phyloP scores from a whole-genome alignment of 1,140 invertebrate genomes.

The Ylistrum balloti region DNA sequence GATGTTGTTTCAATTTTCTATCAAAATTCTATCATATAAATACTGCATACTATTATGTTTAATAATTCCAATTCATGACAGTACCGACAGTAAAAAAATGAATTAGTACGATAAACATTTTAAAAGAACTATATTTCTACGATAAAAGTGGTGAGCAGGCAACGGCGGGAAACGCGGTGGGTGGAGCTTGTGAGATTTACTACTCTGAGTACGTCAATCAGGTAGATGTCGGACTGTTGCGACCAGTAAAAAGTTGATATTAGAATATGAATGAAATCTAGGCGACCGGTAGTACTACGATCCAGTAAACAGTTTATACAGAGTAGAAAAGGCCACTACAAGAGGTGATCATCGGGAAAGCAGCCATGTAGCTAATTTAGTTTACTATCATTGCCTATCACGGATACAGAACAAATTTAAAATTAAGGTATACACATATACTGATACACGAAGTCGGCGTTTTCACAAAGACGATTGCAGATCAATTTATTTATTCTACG shows the following conservation, averaged over 20 bases:
- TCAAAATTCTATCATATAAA: not conserved
- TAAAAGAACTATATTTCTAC: not conserved
- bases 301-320: not conserved
- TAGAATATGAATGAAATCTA: conserved; percentile 36
- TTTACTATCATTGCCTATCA: too few species aligned
- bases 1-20: not conserved
- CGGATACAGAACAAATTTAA: too few species aligned
- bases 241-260: conserved; percentile 19
- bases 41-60: not conserved
- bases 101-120: not conserved
- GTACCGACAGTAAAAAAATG: not conserved
- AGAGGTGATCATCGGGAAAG: not conserved
- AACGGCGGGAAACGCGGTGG: not conserved
- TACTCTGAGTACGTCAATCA: conserved; percentile 20
- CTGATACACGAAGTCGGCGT: too few species aligned
- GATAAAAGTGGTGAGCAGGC: not conserved
- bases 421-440: too few species aligned
- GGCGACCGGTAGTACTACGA: not conserved
- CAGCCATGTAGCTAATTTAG: too few species aligned
- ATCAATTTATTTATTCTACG: too few species aligned
- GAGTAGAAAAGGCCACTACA: not conserved
- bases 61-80: not conserved
- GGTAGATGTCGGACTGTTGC: not conserved
- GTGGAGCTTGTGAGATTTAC: conserved; percentile 11
- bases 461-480: too few species aligned